Conservation (phyloP, 2,797 vertebrate genomes). For the Ispidina lecontei region DNA sequence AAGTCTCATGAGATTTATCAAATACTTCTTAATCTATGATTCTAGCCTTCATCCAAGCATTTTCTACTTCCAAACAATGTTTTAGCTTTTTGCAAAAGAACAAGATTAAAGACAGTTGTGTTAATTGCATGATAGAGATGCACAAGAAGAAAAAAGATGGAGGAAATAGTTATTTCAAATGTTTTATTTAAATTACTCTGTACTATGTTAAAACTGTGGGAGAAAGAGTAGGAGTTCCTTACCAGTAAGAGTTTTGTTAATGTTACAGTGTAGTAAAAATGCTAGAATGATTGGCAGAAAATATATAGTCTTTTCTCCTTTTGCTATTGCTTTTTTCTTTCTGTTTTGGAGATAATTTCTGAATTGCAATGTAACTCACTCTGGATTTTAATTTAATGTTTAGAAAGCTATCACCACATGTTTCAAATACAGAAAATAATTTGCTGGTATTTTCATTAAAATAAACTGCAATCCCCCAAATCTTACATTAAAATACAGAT, state of each 20-base stretch:
- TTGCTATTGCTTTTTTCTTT: conserved; percentile 4
- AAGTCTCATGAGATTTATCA: conserved; percentile 61
- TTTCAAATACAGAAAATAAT: conserved; percentile 16
- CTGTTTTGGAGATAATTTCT: conserved; percentile 2
- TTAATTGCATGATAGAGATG: conserved; percentile 65
- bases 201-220: conserved; percentile 35
- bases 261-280: conserved; percentile 50
- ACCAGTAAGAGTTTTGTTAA: conserved; percentile 61
- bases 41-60: conserved; percentile 56
- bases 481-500: conserved; percentile 43
- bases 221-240: conserved; percentile 51
- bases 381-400: conserved; percentile 13
- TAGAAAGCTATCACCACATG: neutral
- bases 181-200: conserved; percentile 72
- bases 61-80: conserved; percentile 31
- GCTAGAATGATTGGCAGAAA: conserved; percentile 50
- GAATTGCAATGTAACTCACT: neutral
- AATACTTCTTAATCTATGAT: conserved; percentile 61
- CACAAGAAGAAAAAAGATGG: conserved; percentile 54
- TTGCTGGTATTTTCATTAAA: conserved; percentile 26
- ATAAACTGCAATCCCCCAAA: conserved; percentile 11
- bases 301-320: neutral
- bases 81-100: conserved; percentile 47
- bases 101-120: conserved; percentile 46
- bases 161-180: conserved; percentile 69